Evolutionary conservation across 2,797 vertebrate species (phyloP), one percentile per base, ranked within the genome.

Genomic region (Channallabes apus): DNA sequence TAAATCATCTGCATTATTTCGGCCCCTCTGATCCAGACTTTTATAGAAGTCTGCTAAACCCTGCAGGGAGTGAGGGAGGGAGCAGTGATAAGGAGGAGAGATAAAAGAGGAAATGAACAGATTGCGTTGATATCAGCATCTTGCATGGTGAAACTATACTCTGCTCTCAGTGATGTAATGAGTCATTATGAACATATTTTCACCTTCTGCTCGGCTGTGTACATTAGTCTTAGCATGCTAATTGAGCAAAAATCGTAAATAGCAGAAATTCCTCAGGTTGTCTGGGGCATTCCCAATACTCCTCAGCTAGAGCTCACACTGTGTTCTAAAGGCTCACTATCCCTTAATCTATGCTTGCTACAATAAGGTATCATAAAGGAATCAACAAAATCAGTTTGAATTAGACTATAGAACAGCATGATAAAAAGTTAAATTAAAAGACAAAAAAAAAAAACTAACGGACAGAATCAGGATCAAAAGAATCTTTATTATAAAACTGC

Each of bases 181-280:
- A 85, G 51, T 86, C 82, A 87, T 89, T 88, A 85, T 71, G 32
- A 78, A 88, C 82, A 73, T 78, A 82, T 85, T 90, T 76, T 51
- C 54, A 86, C 41, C 15, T 76, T 24, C 76, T 71, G 62, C 71
- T 46, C 68, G 15, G n/a, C 32, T 67, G 85, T 32, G 78, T 7
- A 71, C 54, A 41, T 62, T n/a, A n/a, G 38, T 41, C 38, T 64
- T 87, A 82, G 65, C 80, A 72, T 86, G 82, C 84, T 87, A 82
- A 89, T 89, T 86, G 68, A 67, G 86, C 75, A 80, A 88, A 83
- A 88, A 88, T 87, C 58, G 2, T 6, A 62, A 41, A 32, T 20
- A 22, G 51, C 27, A 32, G 27, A 77, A 76, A 77, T 77, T 20
- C 18, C 20, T 11, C 18, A 35, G 8, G 4, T 35, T 38, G 32